These are phyloP conservation scores for Aphis gossypii DNA, from an alignment of 1,140 invertebrate genomes.

Conservation along the genomic window DNA sequence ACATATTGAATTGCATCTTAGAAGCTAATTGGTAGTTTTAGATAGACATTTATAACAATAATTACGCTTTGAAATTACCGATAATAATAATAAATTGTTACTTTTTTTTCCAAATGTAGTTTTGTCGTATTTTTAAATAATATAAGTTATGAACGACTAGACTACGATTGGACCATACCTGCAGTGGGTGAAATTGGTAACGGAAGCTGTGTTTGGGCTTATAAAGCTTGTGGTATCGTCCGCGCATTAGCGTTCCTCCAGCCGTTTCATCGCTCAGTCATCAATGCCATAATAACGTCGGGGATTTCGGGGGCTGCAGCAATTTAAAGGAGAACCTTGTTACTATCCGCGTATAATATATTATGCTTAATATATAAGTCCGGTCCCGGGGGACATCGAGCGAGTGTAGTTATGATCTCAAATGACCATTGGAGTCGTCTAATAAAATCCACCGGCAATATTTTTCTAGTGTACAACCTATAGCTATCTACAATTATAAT, in stretches of 20 bases:
- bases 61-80: no score
- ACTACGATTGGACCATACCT: neutral
- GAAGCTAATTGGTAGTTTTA: neutral
- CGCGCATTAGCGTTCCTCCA: neutral
- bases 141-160: neutral
- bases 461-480: neutral
- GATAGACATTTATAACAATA: neutral
- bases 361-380: neutral
- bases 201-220: neutral
- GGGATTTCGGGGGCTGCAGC: neutral
- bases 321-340: neutral
- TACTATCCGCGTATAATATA: neutral
- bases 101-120: neutral
- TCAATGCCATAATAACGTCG: neutral
- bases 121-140: neutral
- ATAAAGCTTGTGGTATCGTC: neutral
- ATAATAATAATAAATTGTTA: no score
- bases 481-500: neutral
- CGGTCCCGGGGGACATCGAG: neutral
- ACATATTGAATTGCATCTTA: neutral
- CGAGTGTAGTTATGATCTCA: neutral
- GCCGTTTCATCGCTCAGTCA: neutral
- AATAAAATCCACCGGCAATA: neutral
- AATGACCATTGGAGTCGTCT: neutral
- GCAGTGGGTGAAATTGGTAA: neutral